Evolutionary conservation across 2,888 invertebrate genomes (phyloP).

Genomic region (Charanyca ferruginea): DNA sequence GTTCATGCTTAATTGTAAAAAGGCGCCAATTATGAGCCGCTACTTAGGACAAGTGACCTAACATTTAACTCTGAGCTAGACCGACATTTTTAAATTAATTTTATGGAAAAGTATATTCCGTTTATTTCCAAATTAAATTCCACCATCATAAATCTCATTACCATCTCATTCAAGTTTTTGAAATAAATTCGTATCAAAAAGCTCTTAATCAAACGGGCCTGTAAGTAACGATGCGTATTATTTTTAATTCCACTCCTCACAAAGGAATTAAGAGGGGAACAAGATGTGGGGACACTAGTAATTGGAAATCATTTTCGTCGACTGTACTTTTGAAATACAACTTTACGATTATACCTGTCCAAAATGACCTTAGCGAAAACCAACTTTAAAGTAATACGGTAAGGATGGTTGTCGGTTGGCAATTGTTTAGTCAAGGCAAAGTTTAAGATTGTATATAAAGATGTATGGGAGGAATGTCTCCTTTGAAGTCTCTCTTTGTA

Average conservation of each 20-base stretch:
- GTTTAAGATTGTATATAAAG: slow-evolving; percentile 42
- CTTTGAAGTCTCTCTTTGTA: slow-evolving; percentile 66
- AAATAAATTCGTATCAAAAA: slow-evolving; percentile 55
- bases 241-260: slow-evolving; percentile 66
- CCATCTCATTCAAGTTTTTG: slow-evolving; percentile 39
- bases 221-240: slow-evolving; percentile 54
- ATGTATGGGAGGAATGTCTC: slow-evolving; percentile 58
- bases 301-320: slow-evolving; percentile 70
- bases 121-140: slow-evolving; percentile 31
- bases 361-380: neutral
- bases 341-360: slow-evolving; percentile 12
- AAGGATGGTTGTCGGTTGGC: slow-evolving; percentile 28
- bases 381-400: neutral
- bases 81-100: slow-evolving; percentile 2
- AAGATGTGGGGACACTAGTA: slow-evolving; percentile 65
- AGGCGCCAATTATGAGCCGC: neutral
- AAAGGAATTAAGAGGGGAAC: slow-evolving; percentile 67
- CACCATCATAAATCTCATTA: slow-evolving; percentile 52
- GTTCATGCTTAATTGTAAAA: too few relatives aligned
- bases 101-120: slow-evolving; percentile 7
- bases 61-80: neutral
- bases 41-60: neutral
- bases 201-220: slow-evolving; percentile 59
- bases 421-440: neutral
- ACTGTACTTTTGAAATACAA: slow-evolving; percentile 51